Base-by-base conservation (phyloP, 2,888 invertebrate species). In the Prosopocoilus inquinatus region DNA sequence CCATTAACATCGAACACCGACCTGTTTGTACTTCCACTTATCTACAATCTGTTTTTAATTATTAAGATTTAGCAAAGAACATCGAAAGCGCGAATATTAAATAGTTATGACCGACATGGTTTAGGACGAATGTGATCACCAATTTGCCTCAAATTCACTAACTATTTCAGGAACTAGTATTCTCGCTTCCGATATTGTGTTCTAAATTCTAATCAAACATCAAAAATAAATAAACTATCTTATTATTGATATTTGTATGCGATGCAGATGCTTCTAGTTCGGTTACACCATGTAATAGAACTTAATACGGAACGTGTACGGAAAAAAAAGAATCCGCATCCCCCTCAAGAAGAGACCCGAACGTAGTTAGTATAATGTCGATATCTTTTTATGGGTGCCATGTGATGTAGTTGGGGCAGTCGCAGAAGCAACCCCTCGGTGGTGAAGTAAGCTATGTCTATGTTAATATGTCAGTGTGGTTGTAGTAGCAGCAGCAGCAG, bases 381-480 rank as follows among this genome's bases (percentile, higher is more conserved):
- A 41, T 41, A 41, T 15, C 13, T 41, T 41, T 41, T 41, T 41
- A 41, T 15, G 15, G 12, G 9, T 13, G 9, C 41, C 15, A 41
- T 41, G 12, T 41, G 41, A 11, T 7, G 16, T 11, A 11, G 5
- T 15, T 41, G 16, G 11, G 13, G 41, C 12, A 41, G 12, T 15
- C 41, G 12, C 41, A 41, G n/a, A 15, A 2, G 41, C 16, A 15
- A 41, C 12, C 4, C 9, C 4, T 38, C 13, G 39, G n/a, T 38
- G 20, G 20, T 41, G 41, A 41, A 15, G 15, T 45, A 50, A 63
- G 65, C 67, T 48, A 63, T 66, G 67, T 66, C 64, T 67, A 66
- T 67, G 67, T 69, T 67, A 67, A 67, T 69, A 65, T 67, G 66
- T 65, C 64, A 66, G 65, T 62, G 66, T 64, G 62, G 64, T 63